Conservation (phyloP, 2,113 vertebrate species). For the Megatriorchis doriae region DNA sequence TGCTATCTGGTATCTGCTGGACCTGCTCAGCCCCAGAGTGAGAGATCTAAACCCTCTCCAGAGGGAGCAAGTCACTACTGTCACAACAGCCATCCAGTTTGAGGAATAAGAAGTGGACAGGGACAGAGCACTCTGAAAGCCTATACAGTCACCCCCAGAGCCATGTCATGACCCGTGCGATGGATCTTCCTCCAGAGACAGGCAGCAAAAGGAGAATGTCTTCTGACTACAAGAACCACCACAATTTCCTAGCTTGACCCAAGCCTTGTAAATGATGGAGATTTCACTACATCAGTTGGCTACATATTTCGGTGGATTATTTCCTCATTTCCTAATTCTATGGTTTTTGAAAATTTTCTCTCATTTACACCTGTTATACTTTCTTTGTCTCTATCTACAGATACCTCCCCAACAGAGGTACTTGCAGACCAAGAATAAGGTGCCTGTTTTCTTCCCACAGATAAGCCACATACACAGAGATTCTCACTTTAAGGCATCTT, state of each 20-base stretch:
- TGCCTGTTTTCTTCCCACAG: neutral
- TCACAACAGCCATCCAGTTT: neutral
- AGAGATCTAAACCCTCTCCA: neutral
- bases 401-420: neutral
- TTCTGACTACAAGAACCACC: neutral
- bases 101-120: neutral
- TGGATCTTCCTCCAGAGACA: neutral
- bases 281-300: neutral
- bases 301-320: neutral
- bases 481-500: neutral
- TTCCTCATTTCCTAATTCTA: neutral
- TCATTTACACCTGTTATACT: neutral
- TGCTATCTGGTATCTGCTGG: neutral
- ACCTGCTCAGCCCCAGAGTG: neutral
- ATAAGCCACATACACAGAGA: neutral
- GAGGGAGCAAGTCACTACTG: neutral
- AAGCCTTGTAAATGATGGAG: neutral
- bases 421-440: neutral
- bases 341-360: neutral
- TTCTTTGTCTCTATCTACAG: neutral
- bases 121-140: neutral
- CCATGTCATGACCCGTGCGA: accelerated
- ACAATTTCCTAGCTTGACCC: neutral
- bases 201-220: neutral
- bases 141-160: neutral